Conservation (phyloP, 2,113 vertebrate genomes). For the Zapus hudsonius region DNA sequence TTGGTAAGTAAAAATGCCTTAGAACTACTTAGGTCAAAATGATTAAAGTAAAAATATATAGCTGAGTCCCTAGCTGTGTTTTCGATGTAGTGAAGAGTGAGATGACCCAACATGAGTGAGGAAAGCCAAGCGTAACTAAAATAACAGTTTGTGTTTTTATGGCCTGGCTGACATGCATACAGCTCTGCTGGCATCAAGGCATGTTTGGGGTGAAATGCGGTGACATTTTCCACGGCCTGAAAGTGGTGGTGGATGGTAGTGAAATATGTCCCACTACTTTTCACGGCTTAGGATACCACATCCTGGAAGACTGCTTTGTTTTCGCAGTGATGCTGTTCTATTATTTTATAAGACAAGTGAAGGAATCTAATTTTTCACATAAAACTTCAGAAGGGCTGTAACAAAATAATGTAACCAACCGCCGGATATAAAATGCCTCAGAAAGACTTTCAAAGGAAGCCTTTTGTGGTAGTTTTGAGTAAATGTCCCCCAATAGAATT, state of each 20-base stretch:
- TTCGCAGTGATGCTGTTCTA: background rate
- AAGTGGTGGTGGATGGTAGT: background rate
- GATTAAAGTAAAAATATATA: background rate
- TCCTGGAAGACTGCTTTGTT: background rate
- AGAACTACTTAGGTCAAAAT: background rate
- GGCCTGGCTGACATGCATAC: background rate
- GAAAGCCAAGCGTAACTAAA: constrained; percentile 18
- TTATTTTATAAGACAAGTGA: background rate
- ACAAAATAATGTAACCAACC: background rate
- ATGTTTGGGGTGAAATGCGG: background rate
- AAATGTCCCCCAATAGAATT: too few species aligned
- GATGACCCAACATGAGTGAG: background rate
- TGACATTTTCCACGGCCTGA: background rate
- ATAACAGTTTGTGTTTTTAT: background rate
- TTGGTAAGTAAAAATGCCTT: background rate
- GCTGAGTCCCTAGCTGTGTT: background rate
- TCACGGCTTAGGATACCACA: background rate
- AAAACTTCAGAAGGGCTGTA: background rate
- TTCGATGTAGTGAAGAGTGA: background rate
- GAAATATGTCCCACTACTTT: background rate
- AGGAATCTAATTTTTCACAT: constrained; percentile 48
- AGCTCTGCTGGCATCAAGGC: background rate
- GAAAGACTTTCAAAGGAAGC: background rate
- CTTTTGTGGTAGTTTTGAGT: too few species aligned
- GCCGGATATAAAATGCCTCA: background rate